phyloP scores from a whole-genome alignment of 2,797 vertebrate species.

The Coracias cyanogaster region DNA sequence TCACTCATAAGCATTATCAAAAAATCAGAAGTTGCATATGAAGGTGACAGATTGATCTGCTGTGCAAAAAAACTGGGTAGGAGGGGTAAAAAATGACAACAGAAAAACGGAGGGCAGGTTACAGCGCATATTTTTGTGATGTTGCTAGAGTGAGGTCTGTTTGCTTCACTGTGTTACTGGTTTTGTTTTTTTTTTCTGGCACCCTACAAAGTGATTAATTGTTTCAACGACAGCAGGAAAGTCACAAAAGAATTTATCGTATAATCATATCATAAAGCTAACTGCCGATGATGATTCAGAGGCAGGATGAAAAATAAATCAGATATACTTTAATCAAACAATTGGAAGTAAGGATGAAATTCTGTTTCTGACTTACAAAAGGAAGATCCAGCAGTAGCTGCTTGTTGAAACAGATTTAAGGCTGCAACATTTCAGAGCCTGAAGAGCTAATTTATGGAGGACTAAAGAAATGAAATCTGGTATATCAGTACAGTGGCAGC shows the following conservation, averaged over 20 bases:
- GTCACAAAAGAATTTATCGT: not conserved
- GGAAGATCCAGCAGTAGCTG: not conserved
- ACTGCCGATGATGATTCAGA: not conserved
- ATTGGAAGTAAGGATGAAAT: not conserved
- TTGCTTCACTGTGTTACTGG: not conserved
- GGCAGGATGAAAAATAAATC: slow-evolving; percentile 11
- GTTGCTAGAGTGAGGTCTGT: not conserved
- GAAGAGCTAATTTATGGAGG: not conserved
- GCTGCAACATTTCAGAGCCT: not conserved
- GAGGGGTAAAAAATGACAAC: not conserved
- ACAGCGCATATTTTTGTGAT: not conserved
- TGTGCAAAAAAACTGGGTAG: not conserved
- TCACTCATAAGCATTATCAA: not conserved
- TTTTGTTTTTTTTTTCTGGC: not conserved
- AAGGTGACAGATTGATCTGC: not conserved
- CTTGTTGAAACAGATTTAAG: not conserved
- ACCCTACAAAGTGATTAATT: not conserved
- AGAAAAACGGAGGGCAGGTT: not conserved
- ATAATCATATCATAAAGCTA: slow-evolving; percentile 5
- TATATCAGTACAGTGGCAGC: not conserved
- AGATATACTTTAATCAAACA: slow-evolving; percentile 17
- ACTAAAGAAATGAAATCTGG: not conserved
- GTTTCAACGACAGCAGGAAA: not conserved
- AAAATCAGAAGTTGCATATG: not conserved
- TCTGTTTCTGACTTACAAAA: not conserved